A percentile compares a stretch with the other conserved stretches of the same genome.
Conservation (phyloP, 2,888 invertebrate genomes). For the Poecilobothrus nobilitatus region DNA sequence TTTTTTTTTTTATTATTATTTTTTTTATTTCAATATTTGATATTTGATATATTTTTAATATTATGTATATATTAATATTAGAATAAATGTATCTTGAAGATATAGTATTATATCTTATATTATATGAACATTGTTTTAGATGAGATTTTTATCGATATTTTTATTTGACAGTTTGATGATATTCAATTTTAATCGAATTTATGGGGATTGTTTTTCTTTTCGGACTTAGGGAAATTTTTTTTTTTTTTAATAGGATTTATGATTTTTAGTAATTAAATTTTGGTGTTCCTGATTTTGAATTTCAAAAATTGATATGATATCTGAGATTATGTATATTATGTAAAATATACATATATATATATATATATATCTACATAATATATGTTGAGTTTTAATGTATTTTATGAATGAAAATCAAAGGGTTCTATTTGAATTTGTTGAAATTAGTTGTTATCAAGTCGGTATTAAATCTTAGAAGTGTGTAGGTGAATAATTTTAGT, state of each 20-base stretch:
- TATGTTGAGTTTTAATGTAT: no score
- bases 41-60: neutral
- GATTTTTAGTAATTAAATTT: conserved; percentile 3
- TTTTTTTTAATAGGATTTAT: neutral
- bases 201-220: neutral
- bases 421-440: no score
- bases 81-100: no score
- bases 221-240: neutral
- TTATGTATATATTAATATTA: neutral
- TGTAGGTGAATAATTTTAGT: no score
- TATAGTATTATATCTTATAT: neutral
- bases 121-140: neutral
- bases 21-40: neutral
- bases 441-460: no score
- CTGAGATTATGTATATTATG: no score
- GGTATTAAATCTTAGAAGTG: no score
- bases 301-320: no score
- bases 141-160: neutral
- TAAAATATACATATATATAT: no score
- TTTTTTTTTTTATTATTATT: neutral
- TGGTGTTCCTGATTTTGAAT: no score
- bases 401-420: no score
- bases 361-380: no score
- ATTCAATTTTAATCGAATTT: neutral
- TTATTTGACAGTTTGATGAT: conserved; percentile 2